Percentiles rank a stretch among this genome's conserved stretches.
Evolutionary conservation across 1,140 invertebrate species (phyloP).

Genomic region (silkworm (Bombyx mori)): ASM3026992v2 NC_085111.1:8069501-8070000

Average conservation of each 20-base stretch:
- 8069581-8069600: too few species aligned
- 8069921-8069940: conserved; percentile 16
- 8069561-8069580: too few species aligned
- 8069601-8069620: too few species aligned
- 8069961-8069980: conserved; percentile 9
- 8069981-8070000: conserved; percentile 13
- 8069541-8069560: too few species aligned
- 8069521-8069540: too few species aligned
- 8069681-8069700: too few species aligned
- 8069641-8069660: too few species aligned
- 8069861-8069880: conserved; percentile 18
- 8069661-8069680: too few species aligned
- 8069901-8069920: conserved; percentile 7
- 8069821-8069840: conserved; percentile 15
- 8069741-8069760: conserved; percentile 1
- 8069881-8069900: conserved; percentile 15
- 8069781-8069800: background rate
- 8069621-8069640: too few species aligned
- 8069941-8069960: conserved; percentile 18
- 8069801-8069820: conserved; percentile 3
- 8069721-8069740: too few species aligned
- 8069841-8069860: conserved; percentile 14
- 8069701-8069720: too few species aligned
- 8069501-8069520: too few species aligned
- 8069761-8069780: conserved; percentile 2